Evolutionary conservation across 2,113 vertebrate genomes (phyloP), one percentile per base, ranked within the genome.

Genomic region (Delphinus delphis): DNA sequence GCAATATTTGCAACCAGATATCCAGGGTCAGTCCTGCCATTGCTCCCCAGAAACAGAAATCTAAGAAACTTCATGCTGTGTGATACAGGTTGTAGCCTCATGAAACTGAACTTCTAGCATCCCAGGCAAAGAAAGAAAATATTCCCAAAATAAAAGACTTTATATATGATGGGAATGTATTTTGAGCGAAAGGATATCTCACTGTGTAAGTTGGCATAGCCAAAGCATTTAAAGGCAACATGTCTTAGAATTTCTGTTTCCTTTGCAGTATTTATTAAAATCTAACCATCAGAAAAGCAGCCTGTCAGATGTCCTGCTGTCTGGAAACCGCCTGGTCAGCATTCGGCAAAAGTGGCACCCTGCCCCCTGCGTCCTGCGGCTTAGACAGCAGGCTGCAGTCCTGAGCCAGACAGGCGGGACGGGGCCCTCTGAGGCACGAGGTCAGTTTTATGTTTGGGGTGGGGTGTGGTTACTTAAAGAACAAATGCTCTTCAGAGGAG

Each of bases 61-160:
- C 44, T 63, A 6, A 53, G 44, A 74, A 65, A 41, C 33, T 3
- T 5, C 0, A 0, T 36, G 28, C 67, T 70, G 0, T 21, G 8
- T 18, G 31, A 36, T 7, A 5, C 0, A 7, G 53, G 47, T 0
- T 10, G 5, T 12, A 20, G 28, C 36, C 70, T 9, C 41, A 6
- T 7, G 10, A 50, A 53, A 68, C 21, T 28, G 25, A 31, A 9
- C 33, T 36, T 77, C 70, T 20, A 26, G 63, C 2, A 18, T n/a
- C 83, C 62, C 55, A 36, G 41, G 55, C 26, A 73, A 73, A 77
- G n/a, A 73, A 67, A 53, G 21, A 18, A 55, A 83, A 47, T 10
- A 14, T 10, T 50, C 8, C 70, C 2, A 3, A n/a, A 50, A 36
- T 8, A 6, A 33, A 28, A 58, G 65, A 63, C 65, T 8, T 10